A percentile compares a stretch with the other conserved stretches of the same genome.
These are phyloP conservation scores for Sinohyriopsis cumingii DNA, from an alignment of 2,888 invertebrate species.

Conservation along the genomic window DNA sequence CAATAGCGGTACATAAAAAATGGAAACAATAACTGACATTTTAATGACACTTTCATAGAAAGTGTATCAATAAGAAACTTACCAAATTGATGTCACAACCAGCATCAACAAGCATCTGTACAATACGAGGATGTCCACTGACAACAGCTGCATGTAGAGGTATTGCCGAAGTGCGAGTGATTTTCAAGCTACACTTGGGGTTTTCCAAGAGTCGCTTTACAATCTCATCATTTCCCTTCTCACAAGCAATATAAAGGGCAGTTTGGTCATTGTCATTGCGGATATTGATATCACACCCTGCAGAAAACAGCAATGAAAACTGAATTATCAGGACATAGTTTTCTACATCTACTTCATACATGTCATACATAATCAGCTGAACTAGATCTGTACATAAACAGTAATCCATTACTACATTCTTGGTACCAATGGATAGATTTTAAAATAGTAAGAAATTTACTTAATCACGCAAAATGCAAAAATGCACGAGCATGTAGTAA, in stretches of 20 bases:
- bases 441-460: no score
- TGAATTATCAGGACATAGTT: neutral
- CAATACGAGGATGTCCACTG: conserved; percentile 52
- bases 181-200: conserved; percentile 44
- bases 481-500: no score
- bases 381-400: no score
- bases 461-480: no score
- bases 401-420: no score
- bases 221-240: conserved; percentile 58
- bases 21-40: neutral
- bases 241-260: conserved; percentile 65
- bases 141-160: conserved; percentile 64
- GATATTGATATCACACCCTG: conserved; percentile 66
- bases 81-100: conserved; percentile 68
- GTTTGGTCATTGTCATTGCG: conserved; percentile 53
- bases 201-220: conserved; percentile 53
- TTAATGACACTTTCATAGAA: neutral
- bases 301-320: conserved; percentile 3
- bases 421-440: no score
- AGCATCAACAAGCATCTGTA: conserved; percentile 56
- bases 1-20: neutral
- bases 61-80: conserved; percentile 6
- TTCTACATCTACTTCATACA: neutral
- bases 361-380: neutral
- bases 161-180: conserved; percentile 40